Evolutionary conservation across 2,113 vertebrate species (phyloP).

Genomic region (Hemiscyllium ocellatum): DNA sequence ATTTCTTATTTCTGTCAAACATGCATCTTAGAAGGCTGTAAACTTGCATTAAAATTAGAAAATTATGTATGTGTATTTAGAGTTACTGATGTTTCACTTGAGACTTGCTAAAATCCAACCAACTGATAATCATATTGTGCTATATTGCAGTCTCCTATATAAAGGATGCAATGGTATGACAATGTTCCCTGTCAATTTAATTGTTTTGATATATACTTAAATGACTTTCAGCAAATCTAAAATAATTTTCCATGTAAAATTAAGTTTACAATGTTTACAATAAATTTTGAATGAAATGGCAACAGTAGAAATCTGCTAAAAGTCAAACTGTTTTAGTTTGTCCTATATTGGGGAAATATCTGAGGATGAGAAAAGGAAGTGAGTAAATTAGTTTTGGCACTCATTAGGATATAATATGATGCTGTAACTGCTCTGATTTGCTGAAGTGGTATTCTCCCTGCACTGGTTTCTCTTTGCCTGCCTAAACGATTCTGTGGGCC

Average conservation of each 20-base stretch:
- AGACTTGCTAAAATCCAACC: not conserved
- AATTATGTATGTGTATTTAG: not conserved
- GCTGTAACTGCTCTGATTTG: not conserved
- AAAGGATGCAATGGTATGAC: not conserved
- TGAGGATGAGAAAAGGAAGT: not conserved
- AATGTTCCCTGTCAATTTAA: not conserved
- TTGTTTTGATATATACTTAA: not conserved
- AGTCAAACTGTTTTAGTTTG: not conserved
- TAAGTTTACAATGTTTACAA: not conserved
- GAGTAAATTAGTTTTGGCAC: not conserved
- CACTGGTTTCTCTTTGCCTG: not conserved
- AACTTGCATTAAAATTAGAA: not conserved
- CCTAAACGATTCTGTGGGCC: not conserved
- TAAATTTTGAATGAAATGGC: not conserved
- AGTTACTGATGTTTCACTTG: constrained; percentile 1
- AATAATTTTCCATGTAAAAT: not conserved
- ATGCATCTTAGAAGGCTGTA: not conserved
- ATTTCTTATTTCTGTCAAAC: not conserved
- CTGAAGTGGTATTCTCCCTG: not conserved
- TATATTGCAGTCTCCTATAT: not conserved
- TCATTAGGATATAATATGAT: not conserved
- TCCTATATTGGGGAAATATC: not conserved
- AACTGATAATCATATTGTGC: not conserved
- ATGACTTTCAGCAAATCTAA: not conserved
- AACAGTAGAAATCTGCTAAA: not conserved